These are phyloP conservation scores for Smutsia gigantea DNA, from an alignment of 2,797 vertebrate genomes.

Conservation along the genomic window DNA sequence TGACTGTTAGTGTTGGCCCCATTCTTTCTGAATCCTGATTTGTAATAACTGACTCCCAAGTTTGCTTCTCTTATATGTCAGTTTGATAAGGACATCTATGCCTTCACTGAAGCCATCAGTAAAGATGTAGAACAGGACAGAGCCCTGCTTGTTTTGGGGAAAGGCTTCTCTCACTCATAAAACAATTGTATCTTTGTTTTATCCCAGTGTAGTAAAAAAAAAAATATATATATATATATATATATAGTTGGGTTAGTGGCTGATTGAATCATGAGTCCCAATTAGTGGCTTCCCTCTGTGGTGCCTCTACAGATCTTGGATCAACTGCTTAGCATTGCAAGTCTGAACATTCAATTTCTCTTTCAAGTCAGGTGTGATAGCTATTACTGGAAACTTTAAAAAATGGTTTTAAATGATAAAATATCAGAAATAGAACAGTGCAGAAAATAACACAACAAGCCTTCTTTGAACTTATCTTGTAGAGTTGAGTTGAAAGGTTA, in stretches of 20 bases:
- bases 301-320: not conserved
- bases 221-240: too few relatives aligned
- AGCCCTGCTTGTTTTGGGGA: not conserved
- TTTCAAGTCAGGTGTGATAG: constrained; percentile 2
- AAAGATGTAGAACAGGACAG: not conserved
- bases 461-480: not conserved
- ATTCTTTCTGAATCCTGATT: constrained; percentile 3
- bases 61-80: constrained; percentile 6
- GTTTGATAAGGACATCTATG: not conserved
- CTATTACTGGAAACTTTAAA: not conserved
- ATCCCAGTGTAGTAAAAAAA: not conserved
- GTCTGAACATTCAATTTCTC: constrained; percentile 26
- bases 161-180: constrained; percentile 19
- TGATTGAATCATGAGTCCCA: not conserved
- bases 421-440: not conserved
- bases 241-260: not conserved
- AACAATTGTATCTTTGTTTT: constrained; percentile 56
- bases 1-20: not conserved
- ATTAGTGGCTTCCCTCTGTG: not conserved
- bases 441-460: not conserved
- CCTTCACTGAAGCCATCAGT: not conserved
- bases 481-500: not conserved
- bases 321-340: not conserved
- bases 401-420: not conserved
- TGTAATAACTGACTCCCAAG: not conserved